Conservation (phyloP, 1,140 invertebrate genomes). For the Apis mellifera region DNA sequence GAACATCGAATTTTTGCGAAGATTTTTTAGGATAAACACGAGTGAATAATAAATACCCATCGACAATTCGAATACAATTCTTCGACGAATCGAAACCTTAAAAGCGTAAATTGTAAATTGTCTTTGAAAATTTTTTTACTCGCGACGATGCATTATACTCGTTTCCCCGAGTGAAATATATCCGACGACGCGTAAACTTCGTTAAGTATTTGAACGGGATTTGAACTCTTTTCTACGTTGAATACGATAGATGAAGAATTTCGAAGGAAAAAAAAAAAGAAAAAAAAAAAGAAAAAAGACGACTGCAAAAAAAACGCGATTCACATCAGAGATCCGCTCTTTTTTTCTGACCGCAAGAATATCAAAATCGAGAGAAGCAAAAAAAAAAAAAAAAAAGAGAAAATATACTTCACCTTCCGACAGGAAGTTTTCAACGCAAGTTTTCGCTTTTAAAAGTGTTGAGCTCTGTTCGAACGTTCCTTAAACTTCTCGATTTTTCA, state of each 20-base stretch:
- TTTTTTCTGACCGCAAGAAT: neutral
- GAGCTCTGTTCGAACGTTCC: neutral
- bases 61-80: neutral
- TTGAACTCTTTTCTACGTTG: too few relatives aligned
- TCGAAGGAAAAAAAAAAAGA: too few relatives aligned
- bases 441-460: neutral
- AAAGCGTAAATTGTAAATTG: neutral
- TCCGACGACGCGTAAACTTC: neutral
- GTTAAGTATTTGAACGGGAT: too few relatives aligned
- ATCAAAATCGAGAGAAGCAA: conserved; percentile 4
- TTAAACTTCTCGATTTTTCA: neutral
- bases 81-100: neutral
- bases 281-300: neutral
- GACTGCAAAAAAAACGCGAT: neutral
- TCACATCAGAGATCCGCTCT: neutral
- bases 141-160: too few relatives aligned
- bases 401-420: neutral
- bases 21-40: neutral
- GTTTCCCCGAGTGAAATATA: neutral
- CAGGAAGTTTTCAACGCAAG: neutral
- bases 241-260: too few relatives aligned
- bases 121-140: neutral
- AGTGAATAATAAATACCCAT: neutral
- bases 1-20: conserved; percentile 19
- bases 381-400: neutral